Base-by-base conservation (phyloP, 2,113 vertebrate genomes). In the Calonectris borealis region DNA sequence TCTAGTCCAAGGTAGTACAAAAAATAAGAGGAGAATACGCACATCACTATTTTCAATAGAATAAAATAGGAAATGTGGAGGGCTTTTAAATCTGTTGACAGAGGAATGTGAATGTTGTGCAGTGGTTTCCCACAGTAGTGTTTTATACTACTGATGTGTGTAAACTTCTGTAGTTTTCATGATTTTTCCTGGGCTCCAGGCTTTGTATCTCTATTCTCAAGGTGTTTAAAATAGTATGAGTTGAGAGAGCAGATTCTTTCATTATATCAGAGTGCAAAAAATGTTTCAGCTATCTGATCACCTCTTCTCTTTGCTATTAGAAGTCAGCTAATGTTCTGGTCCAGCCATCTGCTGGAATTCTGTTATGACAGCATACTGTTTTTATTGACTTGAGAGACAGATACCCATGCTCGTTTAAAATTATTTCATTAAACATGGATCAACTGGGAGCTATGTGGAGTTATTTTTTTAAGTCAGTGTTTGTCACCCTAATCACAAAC, bases 51-150 rank as follows among this genome's bases (percentile, higher is more conserved):
- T 86, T 52, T 60, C 11, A 8, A 1, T 5, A 4, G 26, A 75
- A 31, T 34, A 20, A 70, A 29, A 5, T 4, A 36, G 16, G 25
- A 38, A 25, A 16, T 1, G 1, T 5, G 66, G 8, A 32, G 62
- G 31, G 8, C 21, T 66, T 65, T 80, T 58, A 25, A 42, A 1
- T 22, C 55, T 73, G 16, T 16, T 34, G 44, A 6, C 13, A 8
- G 32, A 55, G 10, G 31, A 9, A 8, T 0, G 4, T 12, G 65
- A 16, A 10, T 71, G 71, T 9, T 76, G 27, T 4, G 0, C 27
- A 25, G n/a, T 26, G 44, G 2, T 34, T 75, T 31, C 52, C 49
- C 58, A 64, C 17, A 4, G 14, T 4, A 19, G 0, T 51, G 48
- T 26, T 68, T 31, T 51, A 10, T 17, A 5, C n/a, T 24, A 13